A percentile compares a stretch with the other conserved stretches of the same genome.
phyloP scores from a whole-genome alignment of 2,113 vertebrate genomes.

The Tympanuchus pallidicinctus region DNA sequence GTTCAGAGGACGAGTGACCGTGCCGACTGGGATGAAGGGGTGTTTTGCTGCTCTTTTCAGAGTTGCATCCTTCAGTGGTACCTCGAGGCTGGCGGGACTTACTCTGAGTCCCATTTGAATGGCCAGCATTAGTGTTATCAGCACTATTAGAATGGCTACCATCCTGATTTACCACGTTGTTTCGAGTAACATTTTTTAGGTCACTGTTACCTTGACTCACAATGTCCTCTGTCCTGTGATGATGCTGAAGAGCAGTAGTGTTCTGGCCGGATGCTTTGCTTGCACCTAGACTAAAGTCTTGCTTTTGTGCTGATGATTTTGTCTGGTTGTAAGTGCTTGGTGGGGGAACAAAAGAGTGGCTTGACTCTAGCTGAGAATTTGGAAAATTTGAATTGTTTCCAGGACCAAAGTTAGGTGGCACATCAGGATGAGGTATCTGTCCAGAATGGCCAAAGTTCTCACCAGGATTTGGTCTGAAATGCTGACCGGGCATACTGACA shows the following conservation, averaged over 20 bases:
- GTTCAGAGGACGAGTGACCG: constrained; percentile 76
- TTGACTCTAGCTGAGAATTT: constrained; percentile 71
- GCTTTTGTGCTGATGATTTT: constrained; percentile 75
- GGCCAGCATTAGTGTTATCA: constrained; percentile 75
- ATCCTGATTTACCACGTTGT: constrained; percentile 64
- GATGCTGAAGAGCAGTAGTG: constrained; percentile 72
- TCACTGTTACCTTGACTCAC: constrained; percentile 73
- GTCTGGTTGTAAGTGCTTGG: constrained; percentile 71
- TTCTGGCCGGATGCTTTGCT: constrained; percentile 72
- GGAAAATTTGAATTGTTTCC: constrained; percentile 75
- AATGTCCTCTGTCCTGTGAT: constrained; percentile 76
- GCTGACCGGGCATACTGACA: constrained; percentile 77
- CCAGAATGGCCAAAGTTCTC: constrained; percentile 79
- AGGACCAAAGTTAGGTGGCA: constrained; percentile 74
- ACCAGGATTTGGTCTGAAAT: constrained; percentile 79
- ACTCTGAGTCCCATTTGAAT: constrained; percentile 76
- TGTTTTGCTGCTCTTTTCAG: constrained; percentile 77
- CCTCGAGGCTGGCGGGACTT: constrained; percentile 75
- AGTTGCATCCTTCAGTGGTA: constrained; percentile 59
- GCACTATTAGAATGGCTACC: constrained; percentile 65
- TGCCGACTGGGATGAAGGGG: constrained; percentile 73
- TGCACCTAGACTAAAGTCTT: constrained; percentile 74
- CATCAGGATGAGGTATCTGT: constrained; percentile 75
- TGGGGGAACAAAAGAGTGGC: constrained; percentile 78
- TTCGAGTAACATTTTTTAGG: constrained; percentile 71